Evolutionary conservation across 2,888 invertebrate species (phyloP).

Genomic region (Platycheirus albimanus): DNA sequence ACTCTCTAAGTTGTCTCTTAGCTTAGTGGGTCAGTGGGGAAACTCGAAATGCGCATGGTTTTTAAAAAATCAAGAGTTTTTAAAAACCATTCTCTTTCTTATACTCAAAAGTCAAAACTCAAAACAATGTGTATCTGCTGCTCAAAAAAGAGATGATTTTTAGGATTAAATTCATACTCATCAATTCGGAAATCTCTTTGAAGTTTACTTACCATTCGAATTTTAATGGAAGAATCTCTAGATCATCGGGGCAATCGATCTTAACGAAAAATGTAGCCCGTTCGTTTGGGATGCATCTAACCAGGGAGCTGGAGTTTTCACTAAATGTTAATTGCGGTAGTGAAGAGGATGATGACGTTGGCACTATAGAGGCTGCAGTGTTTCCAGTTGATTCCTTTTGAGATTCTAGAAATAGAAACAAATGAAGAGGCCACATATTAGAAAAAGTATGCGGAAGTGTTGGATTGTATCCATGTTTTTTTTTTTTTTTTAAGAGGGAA

Average conservation of each 20-base stretch:
- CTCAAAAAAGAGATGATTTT: neutral
- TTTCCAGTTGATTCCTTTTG: slow-evolving; percentile 60
- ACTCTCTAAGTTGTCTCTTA: slow-evolving; percentile 21
- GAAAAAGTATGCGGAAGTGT: slow-evolving; percentile 65
- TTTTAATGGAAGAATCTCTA: slow-evolving; percentile 80
- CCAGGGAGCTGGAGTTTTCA: slow-evolving; percentile 81
- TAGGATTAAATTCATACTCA: neutral
- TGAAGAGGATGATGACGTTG: slow-evolving; percentile 42
- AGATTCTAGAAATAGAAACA: slow-evolving; percentile 66
- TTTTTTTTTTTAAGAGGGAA: neutral
- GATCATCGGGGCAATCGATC: slow-evolving; percentile 81
- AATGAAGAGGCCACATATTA: slow-evolving; percentile 30
- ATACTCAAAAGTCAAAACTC: too few species aligned
- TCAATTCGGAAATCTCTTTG: too few species aligned
- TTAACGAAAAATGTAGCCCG: slow-evolving; percentile 82
- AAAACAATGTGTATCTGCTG: slow-evolving; percentile 31
- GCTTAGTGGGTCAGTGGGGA: slow-evolving; percentile 64
- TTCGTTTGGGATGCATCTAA: slow-evolving; percentile 81
- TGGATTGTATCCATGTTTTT: slow-evolving; percentile 34
- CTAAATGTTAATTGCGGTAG: slow-evolving; percentile 79
- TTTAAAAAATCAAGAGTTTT: neutral
- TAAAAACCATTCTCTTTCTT: slow-evolving; percentile 59
- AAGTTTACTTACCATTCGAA: slow-evolving; percentile 82
- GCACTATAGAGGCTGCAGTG: slow-evolving; percentile 35
- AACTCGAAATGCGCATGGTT: slow-evolving; percentile 25